Percentiles rank a stretch among this genome's conserved stretches.
phyloP scores from a whole-genome alignment of 2,113 vertebrate species.

The Grallaria varia region DNA sequence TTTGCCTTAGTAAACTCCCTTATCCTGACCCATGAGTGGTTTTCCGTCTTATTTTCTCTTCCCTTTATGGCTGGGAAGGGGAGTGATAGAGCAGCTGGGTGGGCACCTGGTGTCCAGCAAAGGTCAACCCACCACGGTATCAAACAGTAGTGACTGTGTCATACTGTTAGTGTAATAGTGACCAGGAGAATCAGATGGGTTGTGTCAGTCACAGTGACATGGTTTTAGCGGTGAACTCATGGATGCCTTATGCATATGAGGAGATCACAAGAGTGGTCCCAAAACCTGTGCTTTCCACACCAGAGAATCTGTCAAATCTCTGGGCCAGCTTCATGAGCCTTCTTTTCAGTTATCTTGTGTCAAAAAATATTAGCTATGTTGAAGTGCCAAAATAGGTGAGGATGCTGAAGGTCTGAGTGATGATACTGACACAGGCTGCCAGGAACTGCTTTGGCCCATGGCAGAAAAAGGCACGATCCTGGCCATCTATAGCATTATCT shows the following conservation, averaged over 20 bases:
- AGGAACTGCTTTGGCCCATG: neutral
- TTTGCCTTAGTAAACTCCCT: too few relatives aligned
- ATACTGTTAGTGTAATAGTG: neutral
- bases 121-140: neutral
- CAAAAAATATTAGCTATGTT: neutral
- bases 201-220: neutral
- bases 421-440: neutral
- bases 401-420: neutral
- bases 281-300: neutral
- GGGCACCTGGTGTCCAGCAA: too few relatives aligned
- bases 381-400: neutral
- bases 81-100: too few relatives aligned
- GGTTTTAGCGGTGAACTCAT: neutral
- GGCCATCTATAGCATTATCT: rapidly evolving
- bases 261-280: neutral
- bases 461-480: neutral
- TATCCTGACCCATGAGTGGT: too few relatives aligned
- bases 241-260: neutral
- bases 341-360: neutral
- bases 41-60: too few relatives aligned
- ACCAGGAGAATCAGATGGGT: neutral
- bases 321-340: rapidly evolving
- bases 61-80: too few relatives aligned
- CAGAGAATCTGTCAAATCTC: neutral
- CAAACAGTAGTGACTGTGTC: rapidly evolving